Conservation (phyloP, 1,140 invertebrate genomes). For the Potamilus streckersoni region DNA sequence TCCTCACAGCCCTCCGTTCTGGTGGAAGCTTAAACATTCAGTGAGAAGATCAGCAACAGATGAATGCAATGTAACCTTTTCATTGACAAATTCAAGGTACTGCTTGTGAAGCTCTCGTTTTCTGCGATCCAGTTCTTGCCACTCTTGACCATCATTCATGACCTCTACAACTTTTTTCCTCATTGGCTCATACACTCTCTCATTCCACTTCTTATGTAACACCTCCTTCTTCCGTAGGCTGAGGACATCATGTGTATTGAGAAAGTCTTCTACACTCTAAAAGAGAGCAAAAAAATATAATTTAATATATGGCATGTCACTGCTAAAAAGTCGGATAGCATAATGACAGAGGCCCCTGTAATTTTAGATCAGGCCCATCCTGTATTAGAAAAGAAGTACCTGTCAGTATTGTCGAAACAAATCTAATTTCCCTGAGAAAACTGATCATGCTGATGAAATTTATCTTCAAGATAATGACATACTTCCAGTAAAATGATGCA, state of each 20-base stretch:
- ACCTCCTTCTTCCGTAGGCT: slow-evolving; percentile 61
- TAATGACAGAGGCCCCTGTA: no score
- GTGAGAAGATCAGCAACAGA: not conserved
- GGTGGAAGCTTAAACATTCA: not conserved
- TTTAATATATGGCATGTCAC: no score
- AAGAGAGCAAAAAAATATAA: slow-evolving; percentile 4
- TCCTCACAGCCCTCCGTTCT: not conserved
- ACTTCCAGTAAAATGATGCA: no score
- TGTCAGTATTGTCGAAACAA: no score
- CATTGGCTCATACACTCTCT: slow-evolving; percentile 62
- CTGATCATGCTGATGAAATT: no score
- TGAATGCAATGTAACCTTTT: slow-evolving; percentile 47
- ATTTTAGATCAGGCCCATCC: no score
- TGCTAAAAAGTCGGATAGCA: no score
- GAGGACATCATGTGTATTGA: slow-evolving; percentile 51
- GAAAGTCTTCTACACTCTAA: slow-evolving; percentile 55
- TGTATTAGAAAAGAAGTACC: no score
- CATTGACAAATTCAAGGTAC: slow-evolving; percentile 62
- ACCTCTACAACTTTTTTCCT: slow-evolving; percentile 55
- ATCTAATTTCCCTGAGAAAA: no score
- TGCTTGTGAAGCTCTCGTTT: slow-evolving; percentile 60
- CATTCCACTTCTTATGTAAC: slow-evolving; percentile 63
- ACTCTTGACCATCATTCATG: slow-evolving; percentile 53
- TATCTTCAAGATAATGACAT: no score
- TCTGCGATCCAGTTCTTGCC: slow-evolving; percentile 49